Conservation (phyloP, 2,113 vertebrate genomes). For the Bubo bubo region DNA sequence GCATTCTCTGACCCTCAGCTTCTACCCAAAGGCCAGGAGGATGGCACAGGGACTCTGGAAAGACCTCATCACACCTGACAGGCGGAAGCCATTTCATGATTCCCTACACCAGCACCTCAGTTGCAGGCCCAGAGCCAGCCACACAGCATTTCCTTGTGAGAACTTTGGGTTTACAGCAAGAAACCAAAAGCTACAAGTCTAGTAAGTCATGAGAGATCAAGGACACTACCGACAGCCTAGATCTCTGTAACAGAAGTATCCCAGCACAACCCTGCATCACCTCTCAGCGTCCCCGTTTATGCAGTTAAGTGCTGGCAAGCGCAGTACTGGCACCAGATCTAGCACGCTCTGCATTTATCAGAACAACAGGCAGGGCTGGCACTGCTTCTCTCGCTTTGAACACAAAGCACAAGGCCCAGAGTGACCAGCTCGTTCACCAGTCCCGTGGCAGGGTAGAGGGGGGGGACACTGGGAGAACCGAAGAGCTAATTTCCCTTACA, state of each 20-base stretch:
- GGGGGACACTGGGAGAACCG: neutral
- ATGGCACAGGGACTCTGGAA: neutral
- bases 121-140: neutral
- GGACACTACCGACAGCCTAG: neutral
- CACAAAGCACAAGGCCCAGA: neutral
- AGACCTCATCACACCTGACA: neutral
- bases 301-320: neutral
- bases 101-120: neutral
- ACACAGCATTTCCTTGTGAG: neutral
- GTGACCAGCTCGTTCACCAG: neutral
- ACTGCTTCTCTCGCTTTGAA: fast-evolving
- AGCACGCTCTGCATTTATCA: neutral
- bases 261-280: neutral
- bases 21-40: neutral
- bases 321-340: neutral
- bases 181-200: neutral
- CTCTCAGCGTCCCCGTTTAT: neutral
- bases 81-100: neutral
- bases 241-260: neutral
- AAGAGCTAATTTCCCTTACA: neutral
- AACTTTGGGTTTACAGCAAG: neutral
- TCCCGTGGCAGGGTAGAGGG: fast-evolving
- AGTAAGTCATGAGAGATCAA: neutral
- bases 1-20: neutral
- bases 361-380: neutral